Conservation (phyloP, 2,888 invertebrate genomes). For the Drosophila nigricruria region DNA sequence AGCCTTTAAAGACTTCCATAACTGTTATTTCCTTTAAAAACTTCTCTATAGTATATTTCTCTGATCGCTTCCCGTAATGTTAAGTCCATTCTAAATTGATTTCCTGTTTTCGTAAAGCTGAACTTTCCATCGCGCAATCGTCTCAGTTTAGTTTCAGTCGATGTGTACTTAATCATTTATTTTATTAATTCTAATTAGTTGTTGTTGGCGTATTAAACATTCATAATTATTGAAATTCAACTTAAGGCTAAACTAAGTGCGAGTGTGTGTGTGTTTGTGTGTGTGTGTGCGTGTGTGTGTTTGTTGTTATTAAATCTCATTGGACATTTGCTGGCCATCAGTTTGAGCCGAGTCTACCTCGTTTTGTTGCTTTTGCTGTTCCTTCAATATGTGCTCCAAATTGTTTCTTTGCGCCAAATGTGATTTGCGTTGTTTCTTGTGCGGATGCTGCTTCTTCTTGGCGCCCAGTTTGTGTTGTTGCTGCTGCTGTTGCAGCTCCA, state of each 20-base stretch:
- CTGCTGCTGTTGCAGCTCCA: slow-evolving; percentile 37
- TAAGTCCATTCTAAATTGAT: too few relatives aligned
- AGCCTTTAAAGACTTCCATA: too few relatives aligned
- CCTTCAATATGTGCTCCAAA: slow-evolving; percentile 46
- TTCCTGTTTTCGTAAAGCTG: not conserved
- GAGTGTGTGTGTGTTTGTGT: slow-evolving; percentile 14
- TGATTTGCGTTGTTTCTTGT: slow-evolving; percentile 23
- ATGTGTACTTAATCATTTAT: slow-evolving; percentile 40
- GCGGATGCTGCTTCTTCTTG: slow-evolving; percentile 28
- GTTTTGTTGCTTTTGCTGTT: slow-evolving; percentile 28
- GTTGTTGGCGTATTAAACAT: slow-evolving; percentile 3
- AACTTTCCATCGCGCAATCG: too few relatives aligned
- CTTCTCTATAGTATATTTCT: too few relatives aligned
- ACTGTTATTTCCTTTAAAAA: too few relatives aligned
- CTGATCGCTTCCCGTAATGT: too few relatives aligned
- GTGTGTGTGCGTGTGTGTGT: not conserved
- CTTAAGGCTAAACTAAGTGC: slow-evolving; percentile 35
- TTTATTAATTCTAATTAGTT: slow-evolving; percentile 32
- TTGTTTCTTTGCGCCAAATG: slow-evolving; percentile 58
- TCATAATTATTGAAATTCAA: slow-evolving; percentile 26
- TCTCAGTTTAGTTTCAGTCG: slow-evolving; percentile 36
- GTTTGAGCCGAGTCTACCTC: slow-evolving; percentile 13
- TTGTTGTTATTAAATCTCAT: slow-evolving; percentile 53
- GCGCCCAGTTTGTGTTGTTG: slow-evolving; percentile 10
- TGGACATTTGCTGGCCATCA: slow-evolving; percentile 43